Evolutionary conservation across 2,797 vertebrate species (phyloP), one percentile per base, ranked within the genome.

Genomic region (Myiotriccus ornatus): DNA sequence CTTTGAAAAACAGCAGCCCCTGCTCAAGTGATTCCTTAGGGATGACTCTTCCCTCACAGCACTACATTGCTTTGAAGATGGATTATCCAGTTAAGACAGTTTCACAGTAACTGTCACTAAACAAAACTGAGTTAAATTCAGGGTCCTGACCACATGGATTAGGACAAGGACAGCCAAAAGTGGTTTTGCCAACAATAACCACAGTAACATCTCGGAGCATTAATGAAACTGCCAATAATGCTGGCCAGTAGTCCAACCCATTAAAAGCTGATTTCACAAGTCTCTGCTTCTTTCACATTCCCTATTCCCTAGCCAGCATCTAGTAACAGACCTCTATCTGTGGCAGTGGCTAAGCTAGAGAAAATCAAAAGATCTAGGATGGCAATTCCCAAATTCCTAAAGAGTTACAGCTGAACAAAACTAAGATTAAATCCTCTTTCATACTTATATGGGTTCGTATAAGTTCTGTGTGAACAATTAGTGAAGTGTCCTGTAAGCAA

Each of bases 61-160:
- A n/a, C 39, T 32, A 27, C 11, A 16, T 43, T 64, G 55, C 63
- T 90, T 64, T 68, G 17, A 60, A 92, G 71, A 81, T 65, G 30
- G 69, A 92, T 78, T 78, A 83, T 12, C 43, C 44, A 28, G 6
- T 2, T 80, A 56, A 70, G 49, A 50, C 32, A 62, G 65, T 55
- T 87, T 78, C 81, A 85, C 49, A 77, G 75, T 44, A 87, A 94
- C 80, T 87, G 47, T 50, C 70, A 82, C 56, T 74, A 90, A 92
- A 87, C 59, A 85, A 93, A 90, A 89, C 59, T 53, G 20, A 94
- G 12, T 35, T 53, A 79, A 90, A 91, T 47, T 86, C 86, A 88
- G 25, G 28, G 59, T 84, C 27, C 49, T 63, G 74, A 55, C 27
- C 52, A 75, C 18, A 17, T 2, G 21, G 47, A 90, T 73, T 88